phyloP scores from a whole-genome alignment of 2,797 vertebrate species.

The Yasuhikotakia modesta region DNA sequence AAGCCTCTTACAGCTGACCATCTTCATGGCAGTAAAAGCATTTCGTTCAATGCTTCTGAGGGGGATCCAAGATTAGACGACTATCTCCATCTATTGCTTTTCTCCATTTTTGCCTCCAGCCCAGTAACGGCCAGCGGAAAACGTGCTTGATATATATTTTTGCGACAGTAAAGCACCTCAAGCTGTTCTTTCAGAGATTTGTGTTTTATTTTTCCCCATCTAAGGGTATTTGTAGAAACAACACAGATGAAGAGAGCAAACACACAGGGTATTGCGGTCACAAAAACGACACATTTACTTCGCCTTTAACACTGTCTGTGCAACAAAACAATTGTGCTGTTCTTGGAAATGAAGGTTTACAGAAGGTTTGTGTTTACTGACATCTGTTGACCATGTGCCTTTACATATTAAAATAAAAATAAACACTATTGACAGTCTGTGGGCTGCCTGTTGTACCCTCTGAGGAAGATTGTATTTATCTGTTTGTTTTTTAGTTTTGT shows the following conservation, averaged over 20 bases:
- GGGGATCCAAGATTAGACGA: constrained; percentile 47
- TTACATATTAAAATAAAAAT: constrained; percentile 21
- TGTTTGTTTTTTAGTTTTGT: background rate
- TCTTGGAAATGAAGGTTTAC: constrained; percentile 16
- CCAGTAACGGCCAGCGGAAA: constrained; percentile 60
- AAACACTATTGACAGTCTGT: constrained; percentile 5
- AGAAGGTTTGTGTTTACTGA: background rate
- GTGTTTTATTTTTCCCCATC: constrained; percentile 18
- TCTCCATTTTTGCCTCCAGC: constrained; percentile 10
- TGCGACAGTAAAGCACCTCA: constrained; percentile 37
- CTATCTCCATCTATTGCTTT: constrained; percentile 40
- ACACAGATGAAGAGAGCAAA: constrained; percentile 56
- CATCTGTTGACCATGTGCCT: background rate
- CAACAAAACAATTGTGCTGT: background rate
- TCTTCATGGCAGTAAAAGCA: constrained; percentile 44
- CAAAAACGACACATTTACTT: constrained; percentile 26
- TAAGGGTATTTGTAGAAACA: constrained; percentile 55
- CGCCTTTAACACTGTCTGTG: constrained; percentile 13
- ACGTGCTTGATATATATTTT: constrained; percentile 41
- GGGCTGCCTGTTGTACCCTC: background rate
- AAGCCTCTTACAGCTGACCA: constrained; percentile 27
- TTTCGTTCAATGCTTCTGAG: constrained; percentile 60
- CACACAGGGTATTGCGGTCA: constrained; percentile 41
- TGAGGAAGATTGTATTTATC: background rate
- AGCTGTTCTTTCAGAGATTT: constrained; percentile 24